These are phyloP conservation scores for Odocoileus hemionus DNA, from an alignment of 2,113 vertebrate species.

Conservation along the genomic window DNA sequence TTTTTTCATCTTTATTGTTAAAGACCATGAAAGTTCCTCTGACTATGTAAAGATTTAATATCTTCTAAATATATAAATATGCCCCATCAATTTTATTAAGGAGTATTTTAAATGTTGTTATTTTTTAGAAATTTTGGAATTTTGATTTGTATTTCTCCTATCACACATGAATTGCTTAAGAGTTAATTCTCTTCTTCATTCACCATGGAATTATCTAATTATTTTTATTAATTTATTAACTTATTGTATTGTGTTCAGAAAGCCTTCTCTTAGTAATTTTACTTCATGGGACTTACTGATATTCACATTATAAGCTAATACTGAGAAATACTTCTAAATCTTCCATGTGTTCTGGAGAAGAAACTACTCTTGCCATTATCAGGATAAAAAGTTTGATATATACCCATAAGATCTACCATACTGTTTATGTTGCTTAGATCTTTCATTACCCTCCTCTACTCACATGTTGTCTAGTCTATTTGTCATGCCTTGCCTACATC, in stretches of 20 bases:
- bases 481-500: neutral
- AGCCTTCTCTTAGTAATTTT: neutral
- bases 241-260: neutral
- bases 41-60: no score
- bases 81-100: neutral
- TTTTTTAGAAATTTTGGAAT: neutral
- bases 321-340: neutral
- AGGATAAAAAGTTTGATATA: neutral
- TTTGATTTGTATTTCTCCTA: neutral
- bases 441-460: neutral
- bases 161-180: neutral
- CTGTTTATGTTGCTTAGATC: neutral
- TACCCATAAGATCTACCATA: neutral
- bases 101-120: neutral
- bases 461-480: neutral
- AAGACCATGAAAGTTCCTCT: neutral
- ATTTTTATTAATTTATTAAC: neutral
- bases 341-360: neutral
- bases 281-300: neutral
- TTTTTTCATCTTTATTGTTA: neutral
- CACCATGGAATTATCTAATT: neutral
- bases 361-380: neutral
- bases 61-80: neutral
- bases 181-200: neutral
- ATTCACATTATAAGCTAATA: neutral